Conservation (phyloP, 2,888 invertebrate species). For the Lissonota sp. region DNA sequence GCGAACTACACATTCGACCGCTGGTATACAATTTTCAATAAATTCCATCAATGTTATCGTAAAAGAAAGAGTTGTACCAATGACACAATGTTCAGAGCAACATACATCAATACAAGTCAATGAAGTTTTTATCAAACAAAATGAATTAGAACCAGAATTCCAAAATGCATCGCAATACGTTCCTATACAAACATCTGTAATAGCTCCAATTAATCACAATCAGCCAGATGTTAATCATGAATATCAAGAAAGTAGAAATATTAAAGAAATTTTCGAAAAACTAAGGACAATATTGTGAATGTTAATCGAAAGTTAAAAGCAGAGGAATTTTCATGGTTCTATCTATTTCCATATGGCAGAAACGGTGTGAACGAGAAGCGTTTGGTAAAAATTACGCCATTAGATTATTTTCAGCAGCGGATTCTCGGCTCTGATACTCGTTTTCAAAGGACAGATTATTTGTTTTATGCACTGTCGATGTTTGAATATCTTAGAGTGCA, state of each 20-base stretch:
- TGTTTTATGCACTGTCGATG: conserved; percentile 76
- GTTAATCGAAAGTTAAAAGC: conserved; percentile 16
- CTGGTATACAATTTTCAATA: too few relatives aligned
- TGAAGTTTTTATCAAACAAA: too few relatives aligned
- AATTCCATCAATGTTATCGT: too few relatives aligned
- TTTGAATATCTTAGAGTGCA: conserved; percentile 45
- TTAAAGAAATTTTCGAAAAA: conserved; percentile 9
- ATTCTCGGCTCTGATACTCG: conserved; percentile 66
- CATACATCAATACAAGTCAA: too few relatives aligned
- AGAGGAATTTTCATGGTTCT: conserved; percentile 70
- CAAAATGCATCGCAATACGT: too few relatives aligned
- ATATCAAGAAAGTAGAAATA: conserved; percentile 4
- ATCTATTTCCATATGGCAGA: conserved; percentile 70
- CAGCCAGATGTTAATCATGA: not conserved
- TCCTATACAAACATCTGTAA: too few relatives aligned
- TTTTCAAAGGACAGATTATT: conserved; percentile 69
- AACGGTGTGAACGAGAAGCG: conserved; percentile 70
- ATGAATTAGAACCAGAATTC: too few relatives aligned
- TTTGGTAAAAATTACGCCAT: conserved; percentile 70
- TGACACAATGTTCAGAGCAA: too few relatives aligned
- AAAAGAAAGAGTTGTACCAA: too few relatives aligned
- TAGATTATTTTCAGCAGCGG: conserved; percentile 69
- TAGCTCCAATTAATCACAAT: too few relatives aligned
- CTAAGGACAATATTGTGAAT: conserved; percentile 21
- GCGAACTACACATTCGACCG: not conserved